Base-by-base conservation (phyloP, 92 coral and sea anemone species). In the Montipora capitata region DNA sequence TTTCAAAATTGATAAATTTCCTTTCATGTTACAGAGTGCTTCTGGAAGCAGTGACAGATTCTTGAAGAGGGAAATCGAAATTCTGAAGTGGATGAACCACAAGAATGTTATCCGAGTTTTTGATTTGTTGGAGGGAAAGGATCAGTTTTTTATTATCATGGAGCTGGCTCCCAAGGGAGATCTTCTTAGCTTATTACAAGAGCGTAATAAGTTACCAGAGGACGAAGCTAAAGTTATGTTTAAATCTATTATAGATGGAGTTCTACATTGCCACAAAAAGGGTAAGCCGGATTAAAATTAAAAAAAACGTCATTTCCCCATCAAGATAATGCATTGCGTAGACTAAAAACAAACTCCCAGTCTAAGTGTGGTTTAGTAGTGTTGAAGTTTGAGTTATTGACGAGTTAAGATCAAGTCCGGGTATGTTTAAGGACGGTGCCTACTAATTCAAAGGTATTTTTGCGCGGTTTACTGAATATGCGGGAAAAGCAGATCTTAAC, bases 111-210 rank as follows among this genome's bases (percentile, higher is more conserved):
- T 95, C 12, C 87, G 96, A 14, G 92, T 95, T 20, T 70, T 80
- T 40, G 98, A 95, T 76, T 82, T 94, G 8, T 90, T 95, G 38
- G 98, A 95, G 54, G 94, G 96, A 45, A 85, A 77, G 3, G 68
- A 77, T 45, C 79, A 90, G 2, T 91, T 91, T 82, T 95, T 93
- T 87, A 90, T 95, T 72, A 88, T 95, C 70, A 93, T 95, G 98
- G 98, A 95, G 85, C 77, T 93, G 7, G 98, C 98, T 20, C 83
- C 92, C 9, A 92, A 95, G 20, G 94, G 94, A 3, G 98, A 95
- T 72, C 77, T 95, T 45, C 93, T 95, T 15, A 81, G 81, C 65
- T 81, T 91, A 20, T 45, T 95, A 27, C 98, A 85, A 41, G 74
- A 91, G 68, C 86, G 88, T 64, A 89, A 72, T 11, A 67, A 83